Evolutionary conservation across 2,113 vertebrate genomes (phyloP).

Genomic region (Columba janthina): DNA sequence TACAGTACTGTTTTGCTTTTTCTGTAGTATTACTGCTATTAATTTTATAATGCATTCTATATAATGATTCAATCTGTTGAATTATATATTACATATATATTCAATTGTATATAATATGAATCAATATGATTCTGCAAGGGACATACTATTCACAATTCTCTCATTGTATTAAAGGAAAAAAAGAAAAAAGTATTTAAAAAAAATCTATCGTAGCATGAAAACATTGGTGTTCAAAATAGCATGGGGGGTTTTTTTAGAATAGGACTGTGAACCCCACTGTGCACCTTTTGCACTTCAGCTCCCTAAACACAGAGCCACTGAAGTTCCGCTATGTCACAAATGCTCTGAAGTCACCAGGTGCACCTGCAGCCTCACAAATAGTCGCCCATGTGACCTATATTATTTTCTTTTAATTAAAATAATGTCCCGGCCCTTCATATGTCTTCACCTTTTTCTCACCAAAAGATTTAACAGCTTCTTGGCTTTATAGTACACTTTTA

Average conservation of each 20-base stretch:
- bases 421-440: background rate
- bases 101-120: background rate
- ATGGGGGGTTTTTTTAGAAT: background rate
- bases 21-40: background rate
- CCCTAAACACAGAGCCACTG: background rate
- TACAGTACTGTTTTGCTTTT: background rate
- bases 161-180: background rate
- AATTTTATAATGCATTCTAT: background rate
- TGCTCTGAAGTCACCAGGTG: background rate
- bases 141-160: background rate
- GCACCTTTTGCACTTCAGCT: background rate
- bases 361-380: background rate
- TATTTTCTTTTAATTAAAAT: background rate
- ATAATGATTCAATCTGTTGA: background rate
- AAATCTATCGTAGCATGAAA: background rate
- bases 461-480: background rate
- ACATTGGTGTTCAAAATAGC: background rate
- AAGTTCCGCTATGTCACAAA: background rate
- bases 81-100: no score
- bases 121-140: background rate
- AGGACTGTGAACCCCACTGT: background rate
- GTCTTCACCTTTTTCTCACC: background rate
- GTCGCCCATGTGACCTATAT: background rate
- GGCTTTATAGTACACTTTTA: background rate
- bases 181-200: background rate